Percentiles rank a stretch among this genome's conserved stretches.
Conservation (phyloP, 1,140 invertebrate genomes). For the Globodera rostochiensis region DNA sequence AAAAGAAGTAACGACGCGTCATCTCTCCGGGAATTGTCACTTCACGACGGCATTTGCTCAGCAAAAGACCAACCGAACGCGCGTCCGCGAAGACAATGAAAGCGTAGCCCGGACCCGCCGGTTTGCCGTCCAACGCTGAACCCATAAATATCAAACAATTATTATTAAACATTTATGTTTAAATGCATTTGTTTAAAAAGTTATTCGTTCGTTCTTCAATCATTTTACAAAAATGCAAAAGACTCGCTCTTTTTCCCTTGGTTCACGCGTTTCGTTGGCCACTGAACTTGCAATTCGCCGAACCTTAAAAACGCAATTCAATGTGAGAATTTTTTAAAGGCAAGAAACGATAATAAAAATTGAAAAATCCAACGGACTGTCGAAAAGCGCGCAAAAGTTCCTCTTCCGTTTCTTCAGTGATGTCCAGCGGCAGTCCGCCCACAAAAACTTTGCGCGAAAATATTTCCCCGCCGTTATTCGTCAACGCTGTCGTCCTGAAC, state of each 20-base stretch:
- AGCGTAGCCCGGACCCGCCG: slow-evolving; percentile 69
- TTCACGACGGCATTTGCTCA: slow-evolving; percentile 96
- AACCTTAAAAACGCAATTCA: slow-evolving; percentile 1
- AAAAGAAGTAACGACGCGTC: slow-evolving; percentile 85
- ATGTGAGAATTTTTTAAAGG: slow-evolving; percentile 81
- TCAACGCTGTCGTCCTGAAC: too few relatives aligned
- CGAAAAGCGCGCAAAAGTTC: slow-evolving; percentile 98
- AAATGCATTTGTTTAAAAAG: background rate
- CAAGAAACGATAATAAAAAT: slow-evolving; percentile 86
- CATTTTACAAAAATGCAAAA: background rate
- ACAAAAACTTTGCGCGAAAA: slow-evolving; percentile 93
- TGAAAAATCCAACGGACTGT: slow-evolving; percentile 66
- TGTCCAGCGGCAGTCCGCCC: slow-evolving; percentile 94
- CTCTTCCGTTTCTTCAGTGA: slow-evolving; percentile 98
- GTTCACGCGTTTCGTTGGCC: slow-evolving; percentile 8
- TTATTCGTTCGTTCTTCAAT: background rate
- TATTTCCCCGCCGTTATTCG: background rate
- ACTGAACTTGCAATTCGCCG: slow-evolving; percentile 9
- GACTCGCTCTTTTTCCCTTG: background rate
- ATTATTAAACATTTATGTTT: background rate
- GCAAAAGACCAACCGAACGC: slow-evolving; percentile 83
- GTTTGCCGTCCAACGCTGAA: slow-evolving; percentile 4
- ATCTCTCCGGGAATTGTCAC: slow-evolving; percentile 70
- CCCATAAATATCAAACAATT: background rate
- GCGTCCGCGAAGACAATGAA: slow-evolving; percentile 82